Evolutionary conservation across 2,113 vertebrate genomes (phyloP).

Genomic region (Cercopithecus mona): DNA sequence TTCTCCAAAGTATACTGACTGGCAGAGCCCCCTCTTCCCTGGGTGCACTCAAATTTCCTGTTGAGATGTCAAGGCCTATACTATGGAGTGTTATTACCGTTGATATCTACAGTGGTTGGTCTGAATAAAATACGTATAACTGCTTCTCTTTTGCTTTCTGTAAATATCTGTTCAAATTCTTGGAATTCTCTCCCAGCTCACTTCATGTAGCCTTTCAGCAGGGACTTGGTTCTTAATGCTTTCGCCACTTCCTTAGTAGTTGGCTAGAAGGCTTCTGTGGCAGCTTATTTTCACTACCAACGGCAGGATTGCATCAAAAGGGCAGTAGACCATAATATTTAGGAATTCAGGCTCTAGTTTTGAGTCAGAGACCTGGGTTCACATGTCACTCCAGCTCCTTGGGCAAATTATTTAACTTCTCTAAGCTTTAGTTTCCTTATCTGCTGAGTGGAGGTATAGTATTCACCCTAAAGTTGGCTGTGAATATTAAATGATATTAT

Average conservation of each 20-base stretch:
- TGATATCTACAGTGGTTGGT: not conserved
- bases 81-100: not conserved
- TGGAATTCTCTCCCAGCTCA: constrained; percentile 25
- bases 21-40: not conserved
- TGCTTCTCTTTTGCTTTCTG: constrained; percentile 23
- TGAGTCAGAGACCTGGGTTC: constrained; percentile 1
- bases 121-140: constrained; percentile 11
- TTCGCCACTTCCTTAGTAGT: not conserved
- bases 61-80: not conserved
- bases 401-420: constrained; percentile 29
- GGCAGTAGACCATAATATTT: not conserved
- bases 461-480: constrained; percentile 3
- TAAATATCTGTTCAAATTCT: constrained; percentile 19
- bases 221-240: not conserved
- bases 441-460: constrained; percentile 2
- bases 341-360: constrained; percentile 28
- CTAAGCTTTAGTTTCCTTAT: constrained; percentile 36
- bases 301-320: not conserved
- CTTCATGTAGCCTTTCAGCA: not conserved
- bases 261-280: not conserved
- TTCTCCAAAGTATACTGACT: not conserved
- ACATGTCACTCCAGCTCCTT: constrained; percentile 3
- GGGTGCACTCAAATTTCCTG: not conserved
- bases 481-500: constrained; percentile 33
- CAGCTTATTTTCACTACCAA: constrained; percentile 29